These are phyloP conservation scores for Athene noctua DNA, from an alignment of 2,113 vertebrate genomes.

Conservation along the genomic window DNA sequence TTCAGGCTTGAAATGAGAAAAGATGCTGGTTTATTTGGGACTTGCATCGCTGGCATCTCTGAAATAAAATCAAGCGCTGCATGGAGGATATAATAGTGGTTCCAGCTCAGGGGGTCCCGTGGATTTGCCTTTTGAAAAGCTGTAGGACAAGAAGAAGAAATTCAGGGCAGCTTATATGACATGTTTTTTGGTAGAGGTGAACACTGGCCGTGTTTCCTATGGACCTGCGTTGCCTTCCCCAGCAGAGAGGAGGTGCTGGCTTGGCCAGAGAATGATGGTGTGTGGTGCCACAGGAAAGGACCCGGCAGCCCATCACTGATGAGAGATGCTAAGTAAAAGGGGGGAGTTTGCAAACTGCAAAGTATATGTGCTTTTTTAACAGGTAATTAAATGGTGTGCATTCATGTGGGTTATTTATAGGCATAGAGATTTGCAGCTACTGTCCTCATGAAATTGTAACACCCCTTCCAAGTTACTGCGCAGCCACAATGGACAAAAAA, in stretches of 20 bases:
- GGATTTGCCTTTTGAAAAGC: background rate
- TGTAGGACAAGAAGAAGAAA: background rate
- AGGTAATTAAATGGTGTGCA: background rate
- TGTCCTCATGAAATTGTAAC: background rate
- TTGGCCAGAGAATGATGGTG: background rate
- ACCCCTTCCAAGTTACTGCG: background rate
- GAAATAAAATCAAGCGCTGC: fast-evolving
- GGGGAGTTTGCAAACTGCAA: background rate
- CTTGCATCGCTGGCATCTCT: background rate
- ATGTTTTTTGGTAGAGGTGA: background rate
- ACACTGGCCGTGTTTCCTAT: fast-evolving
- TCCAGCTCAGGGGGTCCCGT: background rate
- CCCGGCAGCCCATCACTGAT: background rate
- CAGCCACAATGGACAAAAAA: background rate
- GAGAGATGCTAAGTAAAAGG: background rate
- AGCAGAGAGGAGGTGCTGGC: background rate
- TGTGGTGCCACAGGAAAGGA: fast-evolving
- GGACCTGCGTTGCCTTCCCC: background rate
- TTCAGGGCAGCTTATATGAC: background rate
- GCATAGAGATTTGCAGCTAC: background rate
- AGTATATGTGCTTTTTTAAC: background rate
- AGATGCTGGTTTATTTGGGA: fast-evolving
- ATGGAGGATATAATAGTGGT: background rate
- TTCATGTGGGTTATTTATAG: background rate
- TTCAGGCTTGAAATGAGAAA: background rate